Evolutionary conservation across 2,888 invertebrate species (phyloP).

Genomic region (Mesorhabditis belari): DNA sequence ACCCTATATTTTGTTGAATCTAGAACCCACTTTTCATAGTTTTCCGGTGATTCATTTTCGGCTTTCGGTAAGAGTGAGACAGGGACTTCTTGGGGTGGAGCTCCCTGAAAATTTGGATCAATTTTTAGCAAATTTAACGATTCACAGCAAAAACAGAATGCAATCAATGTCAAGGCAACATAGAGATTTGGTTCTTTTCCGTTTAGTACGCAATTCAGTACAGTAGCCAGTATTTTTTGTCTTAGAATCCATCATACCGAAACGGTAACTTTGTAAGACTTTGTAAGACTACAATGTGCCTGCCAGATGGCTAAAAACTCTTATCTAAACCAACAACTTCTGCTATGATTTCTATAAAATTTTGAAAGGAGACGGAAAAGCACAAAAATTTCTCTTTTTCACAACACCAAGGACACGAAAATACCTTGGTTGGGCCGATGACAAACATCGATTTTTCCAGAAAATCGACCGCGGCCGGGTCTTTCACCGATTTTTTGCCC

Average conservation of each 20-base stretch:
- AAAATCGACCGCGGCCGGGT: conserved; percentile 39
- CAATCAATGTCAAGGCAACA: too few species aligned
- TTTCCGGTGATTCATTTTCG: neutral
- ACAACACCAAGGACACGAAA: neutral
- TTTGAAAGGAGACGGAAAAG: neutral
- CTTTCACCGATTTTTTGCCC: neutral
- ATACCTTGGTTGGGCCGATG: neutral
- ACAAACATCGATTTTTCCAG: conserved; percentile 43
- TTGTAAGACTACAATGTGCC: too few species aligned
- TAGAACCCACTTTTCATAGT: neutral
- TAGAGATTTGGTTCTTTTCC: too few species aligned
- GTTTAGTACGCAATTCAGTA: too few species aligned
- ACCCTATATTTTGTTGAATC: neutral
- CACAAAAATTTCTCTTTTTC: neutral
- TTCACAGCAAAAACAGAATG: too few species aligned
- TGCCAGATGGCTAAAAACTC: too few species aligned
- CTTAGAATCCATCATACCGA: too few species aligned
- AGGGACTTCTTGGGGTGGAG: neutral
- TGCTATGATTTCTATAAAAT: neutral
- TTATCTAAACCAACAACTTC: neutral
- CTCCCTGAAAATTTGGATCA: neutral
- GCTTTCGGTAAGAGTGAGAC: neutral
- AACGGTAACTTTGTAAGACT: too few species aligned
- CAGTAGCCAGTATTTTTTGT: too few species aligned
- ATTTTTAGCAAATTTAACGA: neutral